Evolutionary conservation across 2,888 invertebrate species (phyloP).

Genomic region (Koerneria pararmatus): DNA sequence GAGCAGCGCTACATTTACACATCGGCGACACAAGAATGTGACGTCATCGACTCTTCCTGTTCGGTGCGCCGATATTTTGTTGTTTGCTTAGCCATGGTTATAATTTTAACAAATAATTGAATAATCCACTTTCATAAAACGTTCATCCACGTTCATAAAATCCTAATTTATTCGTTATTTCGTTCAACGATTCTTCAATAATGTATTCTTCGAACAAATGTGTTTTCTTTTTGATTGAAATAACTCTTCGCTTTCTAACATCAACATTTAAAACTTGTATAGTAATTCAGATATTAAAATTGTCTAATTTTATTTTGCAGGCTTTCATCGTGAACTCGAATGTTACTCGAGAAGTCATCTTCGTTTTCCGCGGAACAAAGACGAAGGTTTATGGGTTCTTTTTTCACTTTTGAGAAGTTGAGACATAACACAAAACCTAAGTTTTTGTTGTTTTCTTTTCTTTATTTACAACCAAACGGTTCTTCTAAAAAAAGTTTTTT

Average conservation of each 20-base stretch:
- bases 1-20: conserved; percentile 24
- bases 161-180: neutral
- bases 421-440: too few species aligned
- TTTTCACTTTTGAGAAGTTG: too few species aligned
- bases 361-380: conserved; percentile 44
- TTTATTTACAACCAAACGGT: too few species aligned
- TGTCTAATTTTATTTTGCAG: conserved; percentile 28
- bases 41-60: conserved; percentile 33
- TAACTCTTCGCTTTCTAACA: neutral
- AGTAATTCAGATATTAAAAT: conserved; percentile 22
- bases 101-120: too few species aligned
- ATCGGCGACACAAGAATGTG: conserved; percentile 30
- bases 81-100: too few species aligned
- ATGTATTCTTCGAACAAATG: neutral
- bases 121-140: too few species aligned
- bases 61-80: too few species aligned
- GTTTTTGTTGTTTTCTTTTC: too few species aligned
- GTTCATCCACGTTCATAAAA: too few species aligned
- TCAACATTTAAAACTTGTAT: neutral
- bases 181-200: neutral
- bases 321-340: conserved; percentile 32
- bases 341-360: conserved; percentile 28
- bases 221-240: neutral
- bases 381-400: too few species aligned
- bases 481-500: too few species aligned